Evolutionary conservation across 2,797 vertebrate species (phyloP), one percentile per base, ranked within the genome.

Genomic region (Galago senegalensis): DNA sequence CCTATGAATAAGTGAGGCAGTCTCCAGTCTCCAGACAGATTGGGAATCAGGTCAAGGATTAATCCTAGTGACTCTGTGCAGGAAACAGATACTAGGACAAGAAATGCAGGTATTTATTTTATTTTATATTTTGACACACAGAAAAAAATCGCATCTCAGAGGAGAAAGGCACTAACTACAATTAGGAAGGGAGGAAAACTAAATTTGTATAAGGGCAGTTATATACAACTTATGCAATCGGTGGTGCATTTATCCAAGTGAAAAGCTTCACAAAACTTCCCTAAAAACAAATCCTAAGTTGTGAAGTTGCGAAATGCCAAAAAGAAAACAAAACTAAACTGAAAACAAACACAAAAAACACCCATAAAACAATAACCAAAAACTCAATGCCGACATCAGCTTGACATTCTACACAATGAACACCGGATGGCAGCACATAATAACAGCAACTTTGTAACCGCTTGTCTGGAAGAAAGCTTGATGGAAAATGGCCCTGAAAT

Each of bases 341-440:
- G 34, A 65, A 83, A 43, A 18, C 63, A 53, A 61, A n/a, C 43
- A 12, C 14, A 8, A 69, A 73, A 73, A 49, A 31, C 77, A 61
- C 25, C 79, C 34, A 27, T 12, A 21, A 91, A 73, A 56, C 10
- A 82, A 56, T 76, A 27, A 1, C 16, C 27, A 67, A 63, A 65
- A 94, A 89, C 79, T 29, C 18, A 65, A 43, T 18, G 84, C 0
- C 70, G 34, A 20, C 31, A 87, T 79, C 89, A 84, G 31, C 49
- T 37, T 93, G 69, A 43, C 98, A 98, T 98, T 99, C 98, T 98
- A 91, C 46, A 65, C 61, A 98, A 96, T 56, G 97, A 88, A 98
- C 98, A 98, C 98, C 98, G 86, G 98, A 98, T 98, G 98, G 98
- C 98, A 99, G 98, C 98, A 99, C 97, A 97, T 95, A 97, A 97